Base-by-base conservation (phyloP, 2,888 invertebrate species). In the Cheilosia urbana region DNA sequence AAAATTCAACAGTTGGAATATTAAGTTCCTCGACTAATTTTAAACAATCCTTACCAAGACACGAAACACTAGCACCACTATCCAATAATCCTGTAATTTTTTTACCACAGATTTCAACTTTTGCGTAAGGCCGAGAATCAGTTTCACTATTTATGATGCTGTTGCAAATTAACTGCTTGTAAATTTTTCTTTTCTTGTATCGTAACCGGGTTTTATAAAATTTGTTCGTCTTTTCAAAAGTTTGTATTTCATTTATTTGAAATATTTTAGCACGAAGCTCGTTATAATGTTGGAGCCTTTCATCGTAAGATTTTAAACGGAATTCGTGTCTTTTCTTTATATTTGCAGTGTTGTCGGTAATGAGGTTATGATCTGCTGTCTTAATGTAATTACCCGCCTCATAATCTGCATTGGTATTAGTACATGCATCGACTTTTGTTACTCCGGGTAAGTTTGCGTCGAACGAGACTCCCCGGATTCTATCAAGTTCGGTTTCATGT, bases 401-500 rank as follows among this genome's bases (percentile, higher is more conserved):
- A 37, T 37, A 13, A 0, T 21, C n/a, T 11, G 2, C 3, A 2
- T 7, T 1, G 2, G 69, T 69, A 11, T 47, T 57, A 9, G 57
- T 69, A 6, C 45, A 30, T 2, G 24, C 30, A 21, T 57, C 55
- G 19, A 17, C 45, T 68, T 55, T 68, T 27, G 2, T 53, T 37
- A 40, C 7, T 62, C 60, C 9, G 42, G 60, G 42, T n/a, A 13
- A 4, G 57, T 58, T 19, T 58, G 57, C 1, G 57, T 58, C 57
- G 57, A 58, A 58, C 57, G 57, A 37, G 57, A 37, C 4, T 58
- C 57, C 37, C 57, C 57, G 19, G 58, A 2, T 2, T 13, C 21
- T 3, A 9, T 58, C 34, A 11, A 4, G 37, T 40, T 58, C 58
- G 19, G 4, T 6, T 21, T 13, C 11, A 21, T 2, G 40, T 58